Evolutionary conservation across 2,888 invertebrate species (phyloP).

Genomic region (Adelphocoris suturalis): DNA sequence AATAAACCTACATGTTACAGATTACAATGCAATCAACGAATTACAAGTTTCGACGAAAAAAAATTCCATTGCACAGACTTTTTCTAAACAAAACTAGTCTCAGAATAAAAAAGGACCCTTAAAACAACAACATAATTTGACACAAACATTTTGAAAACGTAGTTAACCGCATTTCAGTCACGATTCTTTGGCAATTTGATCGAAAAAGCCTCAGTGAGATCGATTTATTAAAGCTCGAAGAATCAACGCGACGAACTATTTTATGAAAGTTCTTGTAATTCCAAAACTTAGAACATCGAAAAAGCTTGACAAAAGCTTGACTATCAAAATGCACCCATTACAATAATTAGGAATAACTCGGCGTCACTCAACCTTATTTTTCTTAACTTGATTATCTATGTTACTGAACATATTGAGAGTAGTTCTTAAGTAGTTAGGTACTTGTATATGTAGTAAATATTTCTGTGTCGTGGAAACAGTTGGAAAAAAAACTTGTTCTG

Average conservation of each 20-base stretch:
- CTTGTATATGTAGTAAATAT: too few species aligned
- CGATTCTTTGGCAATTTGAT: slow-evolving; percentile 36
- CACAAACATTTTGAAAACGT: slow-evolving; percentile 22
- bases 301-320: not conserved
- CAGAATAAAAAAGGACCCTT: not conserved
- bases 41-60: not conserved
- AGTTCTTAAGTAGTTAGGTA: too few species aligned
- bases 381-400: too few species aligned
- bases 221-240: slow-evolving; percentile 55
- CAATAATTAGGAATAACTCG: too few species aligned
- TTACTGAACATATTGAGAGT: too few species aligned
- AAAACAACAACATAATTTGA: not conserved
- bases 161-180: slow-evolving; percentile 45
- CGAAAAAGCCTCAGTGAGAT: slow-evolving; percentile 34
- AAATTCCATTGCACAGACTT: slow-evolving; percentile 13
- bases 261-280: not conserved
- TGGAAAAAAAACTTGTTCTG: too few species aligned
- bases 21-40: slow-evolving; percentile 24
- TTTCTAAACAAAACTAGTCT: not conserved
- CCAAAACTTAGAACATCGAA: not conserved
- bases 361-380: too few species aligned
- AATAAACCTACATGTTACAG: not conserved
- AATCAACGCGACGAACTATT: slow-evolving; percentile 19
- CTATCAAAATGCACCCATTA: not conserved
- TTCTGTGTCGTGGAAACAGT: too few species aligned